These are phyloP conservation scores for Orycteropus afer DNA, from an alignment of 2,113 vertebrate genomes.

Conservation along the genomic window DNA sequence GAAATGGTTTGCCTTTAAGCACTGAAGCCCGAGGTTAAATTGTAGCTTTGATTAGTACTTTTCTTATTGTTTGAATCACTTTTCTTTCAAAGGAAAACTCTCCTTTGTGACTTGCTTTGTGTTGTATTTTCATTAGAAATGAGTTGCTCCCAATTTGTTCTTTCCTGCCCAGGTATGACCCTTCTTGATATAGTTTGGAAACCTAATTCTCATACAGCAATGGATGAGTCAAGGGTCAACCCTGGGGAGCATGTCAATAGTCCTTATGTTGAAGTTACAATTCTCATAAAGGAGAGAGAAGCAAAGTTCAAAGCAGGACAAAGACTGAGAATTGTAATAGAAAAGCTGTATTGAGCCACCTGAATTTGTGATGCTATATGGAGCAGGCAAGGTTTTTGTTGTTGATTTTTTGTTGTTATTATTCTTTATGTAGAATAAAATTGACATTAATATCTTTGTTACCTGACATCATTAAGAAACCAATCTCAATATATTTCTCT, in stretches of 20 bases:
- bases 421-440: not conserved
- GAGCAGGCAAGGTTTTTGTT: not conserved
- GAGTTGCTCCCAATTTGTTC: slow-evolving; percentile 69
- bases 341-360: not conserved
- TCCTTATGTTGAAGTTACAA: not conserved
- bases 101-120: slow-evolving; percentile 53
- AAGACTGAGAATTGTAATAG: not conserved
- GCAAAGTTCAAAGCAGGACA: not conserved
- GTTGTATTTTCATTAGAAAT: slow-evolving; percentile 71
- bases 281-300: not conserved
- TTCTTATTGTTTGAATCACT: slow-evolving; percentile 40
- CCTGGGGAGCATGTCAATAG: not conserved
- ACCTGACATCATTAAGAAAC: not conserved
- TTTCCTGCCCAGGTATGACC: slow-evolving; percentile 57
- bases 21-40: not conserved
- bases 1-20: not conserved
- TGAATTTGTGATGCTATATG: not conserved
- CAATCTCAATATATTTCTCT: not conserved
- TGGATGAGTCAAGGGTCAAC: slow-evolving; percentile 44
- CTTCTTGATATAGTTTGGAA: slow-evolving; percentile 61
- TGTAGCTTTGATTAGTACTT: not conserved
- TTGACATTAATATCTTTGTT: not conserved
- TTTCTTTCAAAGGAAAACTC: not conserved
- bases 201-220: slow-evolving; percentile 21
- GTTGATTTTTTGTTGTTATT: not conserved